Evolutionary conservation across 2,888 invertebrate genomes (phyloP).

Genomic region (Scaptomyza tumidula): DNA sequence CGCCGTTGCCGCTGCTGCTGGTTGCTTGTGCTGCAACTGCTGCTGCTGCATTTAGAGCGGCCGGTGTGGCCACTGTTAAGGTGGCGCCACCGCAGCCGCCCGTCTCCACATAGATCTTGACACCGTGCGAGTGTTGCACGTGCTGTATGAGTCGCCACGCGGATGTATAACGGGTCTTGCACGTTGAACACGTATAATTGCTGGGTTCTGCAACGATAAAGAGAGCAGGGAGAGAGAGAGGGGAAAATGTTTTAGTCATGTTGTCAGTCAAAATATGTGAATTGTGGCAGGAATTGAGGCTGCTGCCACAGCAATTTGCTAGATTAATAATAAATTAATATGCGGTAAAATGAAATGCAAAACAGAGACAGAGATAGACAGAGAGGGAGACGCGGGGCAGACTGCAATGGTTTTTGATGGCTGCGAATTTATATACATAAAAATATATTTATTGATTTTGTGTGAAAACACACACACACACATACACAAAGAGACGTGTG

Average conservation of each 20-base stretch:
- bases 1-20: constrained; percentile 21
- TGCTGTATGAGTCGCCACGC: constrained; percentile 98
- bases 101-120: constrained; percentile 93
- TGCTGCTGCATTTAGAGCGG: constrained; percentile 62
- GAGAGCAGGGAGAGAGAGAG: not conserved
- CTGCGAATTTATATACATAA: constrained; percentile 37
- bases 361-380: not conserved
- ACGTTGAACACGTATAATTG: constrained; percentile 96
- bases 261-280: constrained; percentile 52
- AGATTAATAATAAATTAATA: constrained; percentile 56
- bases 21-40: constrained; percentile 49
- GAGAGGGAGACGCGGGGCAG: not conserved
- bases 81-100: constrained; percentile 65
- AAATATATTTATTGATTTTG: constrained; percentile 73
- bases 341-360: constrained; percentile 13
- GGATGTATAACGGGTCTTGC: constrained; percentile 95
- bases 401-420: constrained; percentile 22
- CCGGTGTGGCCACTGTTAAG: constrained; percentile 77
- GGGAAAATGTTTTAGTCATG: constrained; percentile 41
- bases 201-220: constrained; percentile 91
- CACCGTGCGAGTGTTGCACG: constrained; percentile 96
- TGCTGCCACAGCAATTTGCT: constrained; percentile 52
- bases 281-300: constrained; percentile 54
- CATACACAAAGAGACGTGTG: not conserved
- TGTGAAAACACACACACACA: constrained; percentile 18